Conservation (phyloP, 2,797 vertebrate species). For the Argentina silus region DNA sequence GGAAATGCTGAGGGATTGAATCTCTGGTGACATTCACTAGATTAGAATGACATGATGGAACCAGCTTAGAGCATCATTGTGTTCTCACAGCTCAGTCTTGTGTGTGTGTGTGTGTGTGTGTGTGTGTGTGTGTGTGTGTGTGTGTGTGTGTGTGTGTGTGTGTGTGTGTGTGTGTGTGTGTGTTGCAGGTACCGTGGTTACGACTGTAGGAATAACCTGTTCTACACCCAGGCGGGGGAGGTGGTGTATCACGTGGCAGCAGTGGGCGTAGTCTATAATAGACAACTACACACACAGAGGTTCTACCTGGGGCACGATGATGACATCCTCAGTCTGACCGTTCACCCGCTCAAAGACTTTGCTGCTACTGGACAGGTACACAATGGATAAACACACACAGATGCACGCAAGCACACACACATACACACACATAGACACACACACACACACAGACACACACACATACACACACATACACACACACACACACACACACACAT, state of each 20-base stretch:
- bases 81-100: no score
- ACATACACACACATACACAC: background rate
- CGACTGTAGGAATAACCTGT: constrained; percentile 89
- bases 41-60: no score
- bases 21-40: no score
- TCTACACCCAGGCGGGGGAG: constrained; percentile 87
- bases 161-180: constrained; percentile 6
- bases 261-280: constrained; percentile 83
- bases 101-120: background rate
- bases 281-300: constrained; percentile 84
- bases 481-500: no score
- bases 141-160: background rate
- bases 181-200: constrained; percentile 84
- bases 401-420: background rate
- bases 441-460: background rate
- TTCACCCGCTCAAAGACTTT: constrained; percentile 87
- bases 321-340: constrained; percentile 85
- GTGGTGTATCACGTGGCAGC: constrained; percentile 89
- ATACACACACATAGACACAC: background rate
- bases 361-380: constrained; percentile 86
- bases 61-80: no score
- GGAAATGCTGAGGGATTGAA: background rate
- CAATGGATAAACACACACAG: background rate
- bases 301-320: constrained; percentile 89
- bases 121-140: constrained; percentile 3